Evolutionary conservation across 2,797 vertebrate species (phyloP), one percentile per base, ranked within the genome.

Genomic region (Pelodytes ibericus): DNA sequence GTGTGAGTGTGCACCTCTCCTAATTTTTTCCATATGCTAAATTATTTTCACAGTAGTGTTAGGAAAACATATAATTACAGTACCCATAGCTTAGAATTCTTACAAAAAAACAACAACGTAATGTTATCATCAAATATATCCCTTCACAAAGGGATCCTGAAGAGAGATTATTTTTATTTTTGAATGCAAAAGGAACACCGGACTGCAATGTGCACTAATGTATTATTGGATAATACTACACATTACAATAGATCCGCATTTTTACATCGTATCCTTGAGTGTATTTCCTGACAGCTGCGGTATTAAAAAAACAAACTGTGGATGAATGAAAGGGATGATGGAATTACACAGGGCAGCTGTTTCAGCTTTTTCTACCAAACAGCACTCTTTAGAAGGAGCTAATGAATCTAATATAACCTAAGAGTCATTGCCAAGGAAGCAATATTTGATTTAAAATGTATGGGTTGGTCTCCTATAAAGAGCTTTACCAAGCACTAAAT

Each of bases 321-420:
- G 87, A 74, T 75, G 88, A 88, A 88, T 80, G 81, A 82, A 87
- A 87, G 80, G 74, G 82, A 85, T 79, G 84, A 82, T 79, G 83
- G 84, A 87, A 89, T 87, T 82, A 84, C 76, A 83, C 49, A 82
- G 75, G 80, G 75, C 74, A 86, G 78, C 75, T 87, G 81, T 82
- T 87, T 80, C 79, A 87, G 80, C 64, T 70, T 56, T 82, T 88
- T 86, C 77, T 74, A 70, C 41, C 73, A 67, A 87, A 79, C 61
- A 77, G 62, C 22, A 72, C 68, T 84, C 67, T 86, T 87, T 74
- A 87, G 82, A 84, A 86, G 80, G 83, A 66, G 71, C 63, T 86
- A 88, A 87, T 86, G 83, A 85, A 86, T 85, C 77, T 88, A 84
- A 86, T 86, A 79, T 82, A 87, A 85, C 83, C 72, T 61, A 84